phyloP scores from a whole-genome alignment of 1,140 invertebrate genomes.

The Vanessa tameamea region DNA sequence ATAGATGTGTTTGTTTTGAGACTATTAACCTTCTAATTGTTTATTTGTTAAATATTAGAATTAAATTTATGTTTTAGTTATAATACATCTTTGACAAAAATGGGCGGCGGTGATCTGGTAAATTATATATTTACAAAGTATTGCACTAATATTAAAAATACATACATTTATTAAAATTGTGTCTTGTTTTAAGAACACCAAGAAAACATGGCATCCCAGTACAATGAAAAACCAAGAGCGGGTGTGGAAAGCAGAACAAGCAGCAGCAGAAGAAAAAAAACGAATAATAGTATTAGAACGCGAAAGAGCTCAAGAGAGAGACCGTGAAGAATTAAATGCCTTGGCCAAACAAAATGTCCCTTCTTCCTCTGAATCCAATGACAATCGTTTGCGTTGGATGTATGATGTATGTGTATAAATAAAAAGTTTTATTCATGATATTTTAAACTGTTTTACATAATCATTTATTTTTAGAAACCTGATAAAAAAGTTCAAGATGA shows the following conservation, averaged over 20 bases:
- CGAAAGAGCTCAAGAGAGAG: constrained; percentile 85
- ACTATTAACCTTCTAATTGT: no score
- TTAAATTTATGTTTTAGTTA: no score
- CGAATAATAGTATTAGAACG: constrained; percentile 85
- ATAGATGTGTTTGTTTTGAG: no score
- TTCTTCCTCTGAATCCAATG: constrained; percentile 78
- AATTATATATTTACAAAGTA: constrained; percentile 9
- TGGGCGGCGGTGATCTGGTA: constrained; percentile 69
- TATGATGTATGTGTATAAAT: constrained; percentile 85
- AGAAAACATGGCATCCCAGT: constrained; percentile 90
- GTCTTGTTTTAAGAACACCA: constrained; percentile 82
- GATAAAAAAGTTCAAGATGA: constrained; percentile 89
- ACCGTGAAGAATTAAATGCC: constrained; percentile 84
- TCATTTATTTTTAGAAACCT: constrained; percentile 80
- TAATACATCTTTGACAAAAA: constrained; percentile 28
- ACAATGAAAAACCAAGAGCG: constrained; percentile 89
- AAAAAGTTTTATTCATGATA: background rate
- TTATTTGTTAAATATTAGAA: no score
- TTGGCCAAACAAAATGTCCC: constrained; percentile 83
- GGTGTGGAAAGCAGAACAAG: constrained; percentile 89
- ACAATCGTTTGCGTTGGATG: constrained; percentile 94
- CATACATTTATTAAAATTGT: background rate
- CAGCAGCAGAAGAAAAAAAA: constrained; percentile 85
- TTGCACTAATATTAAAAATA: background rate
- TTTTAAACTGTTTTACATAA: no score